Conservation (phyloP, 1,140 invertebrate species). For the Phymorhynchus buccinoides region DNA sequence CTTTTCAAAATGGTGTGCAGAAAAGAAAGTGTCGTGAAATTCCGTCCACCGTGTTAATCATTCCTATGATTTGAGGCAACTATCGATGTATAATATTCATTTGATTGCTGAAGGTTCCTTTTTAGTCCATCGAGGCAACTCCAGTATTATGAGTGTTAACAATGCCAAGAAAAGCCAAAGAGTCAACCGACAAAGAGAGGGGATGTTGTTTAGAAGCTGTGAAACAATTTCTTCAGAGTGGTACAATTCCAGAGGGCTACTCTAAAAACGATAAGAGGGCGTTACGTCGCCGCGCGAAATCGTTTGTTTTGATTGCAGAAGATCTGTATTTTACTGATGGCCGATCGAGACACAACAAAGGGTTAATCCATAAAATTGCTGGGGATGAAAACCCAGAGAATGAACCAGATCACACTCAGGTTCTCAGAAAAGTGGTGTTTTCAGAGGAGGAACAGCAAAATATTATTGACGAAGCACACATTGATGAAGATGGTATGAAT, state of each 20-base stretch:
- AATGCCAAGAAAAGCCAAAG: neutral
- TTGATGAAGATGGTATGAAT: slow-evolving; percentile 28
- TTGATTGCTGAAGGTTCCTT: neutral
- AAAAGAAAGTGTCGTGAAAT: slow-evolving; percentile 12
- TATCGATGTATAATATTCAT: neutral
- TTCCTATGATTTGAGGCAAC: neutral
- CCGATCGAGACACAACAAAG: slow-evolving; percentile 19
- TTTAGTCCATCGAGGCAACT: neutral
- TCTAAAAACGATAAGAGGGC: slow-evolving; percentile 35
- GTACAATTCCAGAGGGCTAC: slow-evolving; percentile 31
- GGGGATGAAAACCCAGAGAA: slow-evolving; percentile 6
- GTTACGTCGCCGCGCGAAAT: slow-evolving; percentile 37
- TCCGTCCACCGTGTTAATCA: neutral
- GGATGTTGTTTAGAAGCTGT: slow-evolving; percentile 14
- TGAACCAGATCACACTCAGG: slow-evolving; percentile 19
- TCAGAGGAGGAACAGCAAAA: slow-evolving; percentile 23
- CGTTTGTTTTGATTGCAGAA: slow-evolving; percentile 30
- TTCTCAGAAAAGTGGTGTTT: slow-evolving; percentile 24
- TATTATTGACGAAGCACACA: neutral
- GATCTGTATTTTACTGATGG: slow-evolving; percentile 34
- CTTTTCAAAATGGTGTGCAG: slow-evolving; percentile 9
- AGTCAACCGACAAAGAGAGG: neutral
- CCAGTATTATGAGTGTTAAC: neutral
- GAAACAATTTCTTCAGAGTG: slow-evolving; percentile 34
- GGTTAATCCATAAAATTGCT: neutral